Conservation (phyloP, 2,797 vertebrate species). For the Amphiprion clarkii region DNA sequence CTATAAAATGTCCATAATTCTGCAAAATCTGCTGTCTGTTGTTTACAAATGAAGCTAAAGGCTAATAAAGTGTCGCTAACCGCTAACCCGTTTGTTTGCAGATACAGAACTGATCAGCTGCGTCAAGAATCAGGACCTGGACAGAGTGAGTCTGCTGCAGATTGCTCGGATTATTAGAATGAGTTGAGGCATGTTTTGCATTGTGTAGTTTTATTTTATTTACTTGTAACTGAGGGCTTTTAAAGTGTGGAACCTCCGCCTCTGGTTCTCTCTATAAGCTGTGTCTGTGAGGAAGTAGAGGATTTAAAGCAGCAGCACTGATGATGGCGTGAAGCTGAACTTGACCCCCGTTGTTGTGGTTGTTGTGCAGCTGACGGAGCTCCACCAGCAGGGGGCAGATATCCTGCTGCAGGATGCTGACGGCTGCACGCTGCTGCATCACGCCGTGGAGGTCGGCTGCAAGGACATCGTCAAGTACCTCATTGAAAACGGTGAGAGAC, state of each 20-base stretch:
- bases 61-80: neutral
- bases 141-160: slow-evolving; percentile 82
- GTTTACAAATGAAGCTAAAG: too few relatives aligned
- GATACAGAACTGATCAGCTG: slow-evolving; percentile 86
- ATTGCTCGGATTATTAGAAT: too few relatives aligned
- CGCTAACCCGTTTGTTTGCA: slow-evolving; percentile 26
- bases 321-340: too few relatives aligned
- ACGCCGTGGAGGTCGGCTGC: slow-evolving; percentile 88
- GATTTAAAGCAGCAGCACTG: too few relatives aligned
- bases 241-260: too few relatives aligned
- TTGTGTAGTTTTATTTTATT: too few relatives aligned
- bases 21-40: too few relatives aligned
- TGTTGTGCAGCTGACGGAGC: slow-evolving; percentile 86
- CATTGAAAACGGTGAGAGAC: slow-evolving; percentile 88
- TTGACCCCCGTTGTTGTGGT: neutral
- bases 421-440: slow-evolving; percentile 91
- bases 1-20: too few relatives aligned
- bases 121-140: slow-evolving; percentile 87
- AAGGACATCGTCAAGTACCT: slow-evolving; percentile 94
- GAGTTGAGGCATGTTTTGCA: too few relatives aligned
- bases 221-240: too few relatives aligned
- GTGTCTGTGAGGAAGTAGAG: too few relatives aligned
- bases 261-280: too few relatives aligned
- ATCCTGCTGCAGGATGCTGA: slow-evolving; percentile 86
- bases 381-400: slow-evolving; percentile 88